Evolutionary conservation across 2,888 invertebrate genomes (phyloP), one percentile per base, ranked within the genome.

Genomic region (Nephrotoma appendiculata): DNA sequence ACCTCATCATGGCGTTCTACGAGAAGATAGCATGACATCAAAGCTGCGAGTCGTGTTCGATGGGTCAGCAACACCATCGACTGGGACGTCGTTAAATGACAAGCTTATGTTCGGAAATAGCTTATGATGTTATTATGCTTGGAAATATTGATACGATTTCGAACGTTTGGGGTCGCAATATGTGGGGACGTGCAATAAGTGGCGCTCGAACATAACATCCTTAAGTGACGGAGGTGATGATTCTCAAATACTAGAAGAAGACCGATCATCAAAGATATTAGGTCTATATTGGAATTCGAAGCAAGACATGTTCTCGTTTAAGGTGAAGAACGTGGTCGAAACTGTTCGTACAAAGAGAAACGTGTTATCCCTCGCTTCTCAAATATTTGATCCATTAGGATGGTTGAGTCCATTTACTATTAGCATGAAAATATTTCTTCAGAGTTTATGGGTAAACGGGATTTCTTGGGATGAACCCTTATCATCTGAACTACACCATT

Each of bases 151-250:
- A 19, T 87, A 2, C 87, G 88, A 31, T 89, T 87, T 86, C 71
- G 86, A 52, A 57, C 85, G n/a, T 87, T 87, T 86, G 41, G 48
- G 85, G 86, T 87, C 45, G 89, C 89, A 0, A 87, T 90, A 1
- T 88, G 87, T 3, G 89, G 89, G 3, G 90, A 90, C 86, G 88
- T 90, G 87, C 88, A 41, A 71, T 87, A 88, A 89, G 86, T 88
- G 88, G 86, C 86, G 86, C 6, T 87, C 88, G 11, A 88, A 88
- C 57, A 57, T 57, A 57, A 57, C 57, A 57, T 57, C 15, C 12
- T 3, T 19, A 57, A 57, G 19, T 57, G 12, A 57, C 12, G 1
- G 57, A 57, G 1, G 57, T 15, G 12, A 19, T n/a, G 19, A 19
- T 19, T 19, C 19, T 19, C 19, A 19, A 19, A 19, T 19, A 19